Evolutionary conservation across 2,113 vertebrate genomes (phyloP).

Genomic region (Aleadryas rufinucha): DNA sequence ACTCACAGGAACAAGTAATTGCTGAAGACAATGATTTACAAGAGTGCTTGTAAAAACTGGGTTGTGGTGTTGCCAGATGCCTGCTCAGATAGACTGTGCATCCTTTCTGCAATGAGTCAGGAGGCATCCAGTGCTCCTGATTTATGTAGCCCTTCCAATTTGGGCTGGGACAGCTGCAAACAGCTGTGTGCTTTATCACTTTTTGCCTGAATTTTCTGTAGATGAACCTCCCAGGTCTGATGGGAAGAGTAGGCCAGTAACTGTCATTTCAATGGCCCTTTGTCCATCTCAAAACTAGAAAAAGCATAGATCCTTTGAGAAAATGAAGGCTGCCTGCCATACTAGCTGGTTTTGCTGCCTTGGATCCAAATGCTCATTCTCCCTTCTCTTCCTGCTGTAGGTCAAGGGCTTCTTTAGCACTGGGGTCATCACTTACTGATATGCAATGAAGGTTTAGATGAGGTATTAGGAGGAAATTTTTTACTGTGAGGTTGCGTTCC

Average conservation of each 20-base stretch:
- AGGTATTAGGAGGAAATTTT: background rate
- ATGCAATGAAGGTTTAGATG: background rate
- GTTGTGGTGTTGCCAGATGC: background rate
- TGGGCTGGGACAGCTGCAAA: background rate
- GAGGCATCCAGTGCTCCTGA: background rate
- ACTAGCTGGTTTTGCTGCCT: background rate
- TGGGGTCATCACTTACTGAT: background rate
- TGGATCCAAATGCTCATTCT: background rate
- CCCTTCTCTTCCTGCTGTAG: background rate
- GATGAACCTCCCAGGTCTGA: background rate
- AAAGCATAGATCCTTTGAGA: background rate
- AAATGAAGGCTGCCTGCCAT: background rate
- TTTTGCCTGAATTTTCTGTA: background rate
- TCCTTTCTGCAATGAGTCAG: fast-evolving
- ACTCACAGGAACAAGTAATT: background rate
- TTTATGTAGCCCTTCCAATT: background rate
- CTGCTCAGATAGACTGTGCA: background rate
- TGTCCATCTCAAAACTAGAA: background rate
- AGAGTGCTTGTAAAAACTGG: background rate
- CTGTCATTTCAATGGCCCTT: background rate
- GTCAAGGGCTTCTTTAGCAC: background rate
- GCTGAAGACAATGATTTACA: background rate
- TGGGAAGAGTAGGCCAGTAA: background rate
- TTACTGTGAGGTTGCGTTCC: background rate
- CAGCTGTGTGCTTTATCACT: background rate